Base-by-base conservation (phyloP, 2,888 invertebrate genomes). In the Luffia ferchaultella region DNA sequence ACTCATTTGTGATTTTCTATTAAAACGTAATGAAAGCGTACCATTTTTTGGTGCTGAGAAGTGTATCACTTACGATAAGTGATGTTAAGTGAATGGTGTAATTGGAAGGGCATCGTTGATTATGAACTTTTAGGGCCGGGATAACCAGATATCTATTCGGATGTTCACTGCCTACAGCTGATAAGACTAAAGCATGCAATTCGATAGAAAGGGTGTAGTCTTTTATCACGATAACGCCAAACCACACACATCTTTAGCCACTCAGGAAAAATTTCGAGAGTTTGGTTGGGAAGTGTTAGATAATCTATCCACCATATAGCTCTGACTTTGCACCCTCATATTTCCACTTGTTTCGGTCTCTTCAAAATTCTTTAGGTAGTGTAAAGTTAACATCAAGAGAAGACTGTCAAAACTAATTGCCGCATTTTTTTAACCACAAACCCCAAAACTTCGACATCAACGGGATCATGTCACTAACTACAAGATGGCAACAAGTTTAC, bases 341-440 rank as follows among this genome's bases (percentile, higher is more conserved):
- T 30, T 30, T 30, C 12, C 30, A 30, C 30, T 12, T 30, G 30
- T 30, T 30, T 30, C 30, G 3, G 12, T 30, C 30, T 30, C 30
- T 30, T 30, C 30, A 30, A 12, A 30, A 12, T 30, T 30, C 30
- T 30, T 30, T 30, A 30, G 30, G 12, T 30, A 30, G 30, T 30
- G 30, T 18, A n/a, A 18, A 48, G 51, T 20, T 17, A 19, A 46
- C 40, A 7, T 41, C 41, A 44, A 44, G 18, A 44, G 17, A 44
- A 12, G 30, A 30, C 30, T 30, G 30, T 30, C 30, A 30, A 30
- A 30, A 30, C 5, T 30, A 30, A 3, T 30, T 30, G 30, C 12
- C 30, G 30, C 30, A 30, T 3, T 30, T 30, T 30, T 30, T 30
- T 30, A 12, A 30, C 12, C 30, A 30, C 5, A 30, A 30, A 12